phyloP scores from a whole-genome alignment of 2,888 invertebrate species.

The Pollenia labialis region DNA sequence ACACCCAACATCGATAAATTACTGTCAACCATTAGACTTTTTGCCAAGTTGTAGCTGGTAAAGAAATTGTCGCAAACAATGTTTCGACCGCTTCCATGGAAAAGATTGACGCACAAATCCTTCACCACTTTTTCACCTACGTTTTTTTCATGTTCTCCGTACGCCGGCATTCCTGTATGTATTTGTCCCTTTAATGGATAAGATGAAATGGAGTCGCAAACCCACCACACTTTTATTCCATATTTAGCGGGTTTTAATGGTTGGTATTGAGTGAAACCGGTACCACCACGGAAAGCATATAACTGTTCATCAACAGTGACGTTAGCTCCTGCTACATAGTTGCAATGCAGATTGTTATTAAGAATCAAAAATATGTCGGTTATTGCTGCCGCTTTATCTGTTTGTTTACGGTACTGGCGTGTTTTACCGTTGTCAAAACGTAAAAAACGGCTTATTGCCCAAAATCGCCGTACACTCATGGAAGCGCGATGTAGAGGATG shows the following conservation, averaged over 20 bases:
- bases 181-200: too few relatives aligned
- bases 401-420: constrained; percentile 48
- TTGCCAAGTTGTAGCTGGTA: constrained; percentile 2
- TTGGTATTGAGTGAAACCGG: constrained; percentile 22
- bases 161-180: background rate
- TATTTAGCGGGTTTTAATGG: background rate
- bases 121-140: background rate
- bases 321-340: constrained; percentile 48
- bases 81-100: background rate
- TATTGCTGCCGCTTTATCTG: constrained; percentile 18
- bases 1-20: background rate
- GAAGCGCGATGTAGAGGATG: constrained; percentile 61
- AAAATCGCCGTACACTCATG: constrained; percentile 49
- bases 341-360: constrained; percentile 20
- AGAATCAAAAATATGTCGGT: constrained; percentile 42
- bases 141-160: background rate
- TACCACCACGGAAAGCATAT: constrained; percentile 49
- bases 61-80: background rate
- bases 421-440: constrained; percentile 57
- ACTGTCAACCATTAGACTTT: background rate
- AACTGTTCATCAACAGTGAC: constrained; percentile 61
- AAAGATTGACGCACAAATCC: constrained; percentile 5
- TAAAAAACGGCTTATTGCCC: constrained; percentile 56
- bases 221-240: constrained; percentile 22
- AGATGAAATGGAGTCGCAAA: constrained; percentile 16